These are phyloP conservation scores for Andricus grossulariae DNA, from an alignment of 1,140 invertebrate genomes.

Conservation along the genomic window DNA sequence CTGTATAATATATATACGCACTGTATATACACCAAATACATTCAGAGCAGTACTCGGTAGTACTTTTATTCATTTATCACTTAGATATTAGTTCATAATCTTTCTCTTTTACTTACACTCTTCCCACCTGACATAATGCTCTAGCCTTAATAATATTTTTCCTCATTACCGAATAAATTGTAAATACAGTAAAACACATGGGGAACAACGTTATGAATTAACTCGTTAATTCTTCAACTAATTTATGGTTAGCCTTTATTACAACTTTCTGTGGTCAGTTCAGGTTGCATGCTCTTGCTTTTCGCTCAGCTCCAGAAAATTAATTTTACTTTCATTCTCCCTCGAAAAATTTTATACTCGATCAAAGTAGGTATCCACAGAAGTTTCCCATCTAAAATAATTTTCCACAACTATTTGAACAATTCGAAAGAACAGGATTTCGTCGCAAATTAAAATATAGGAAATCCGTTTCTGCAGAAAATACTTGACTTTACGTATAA, in stretches of 20 bases:
- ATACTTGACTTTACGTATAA: too few relatives aligned
- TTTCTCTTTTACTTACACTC: slow-evolving; percentile 60
- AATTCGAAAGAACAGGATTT: too few relatives aligned
- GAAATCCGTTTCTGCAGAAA: too few relatives aligned
- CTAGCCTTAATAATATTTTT: slow-evolving; percentile 61
- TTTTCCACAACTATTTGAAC: too few relatives aligned
- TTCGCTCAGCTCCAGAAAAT: slow-evolving; percentile 60
- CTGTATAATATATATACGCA: slow-evolving; percentile 60
- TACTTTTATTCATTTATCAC: slow-evolving; percentile 61
- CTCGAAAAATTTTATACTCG: background rate
- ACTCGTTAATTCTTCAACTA: slow-evolving; percentile 59
- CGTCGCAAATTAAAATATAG: too few relatives aligned
- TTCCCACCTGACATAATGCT: slow-evolving; percentile 57
- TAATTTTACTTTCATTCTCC: slow-evolving; percentile 35
- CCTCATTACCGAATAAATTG: slow-evolving; percentile 63
- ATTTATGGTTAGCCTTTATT: slow-evolving; percentile 59
- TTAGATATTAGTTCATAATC: slow-evolving; percentile 57
- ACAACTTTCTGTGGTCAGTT: slow-evolving; percentile 59
- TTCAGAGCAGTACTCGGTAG: slow-evolving; percentile 58
- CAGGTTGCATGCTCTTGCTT: slow-evolving; percentile 55
- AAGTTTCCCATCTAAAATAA: background rate
- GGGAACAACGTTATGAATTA: slow-evolving; percentile 63
- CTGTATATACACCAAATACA: slow-evolving; percentile 62
- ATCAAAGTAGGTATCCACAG: background rate
- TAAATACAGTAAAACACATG: slow-evolving; percentile 67